These are phyloP conservation scores for Olivierus martensii DNA, from an alignment of 1,140 invertebrate species.

Conservation along the genomic window DNA sequence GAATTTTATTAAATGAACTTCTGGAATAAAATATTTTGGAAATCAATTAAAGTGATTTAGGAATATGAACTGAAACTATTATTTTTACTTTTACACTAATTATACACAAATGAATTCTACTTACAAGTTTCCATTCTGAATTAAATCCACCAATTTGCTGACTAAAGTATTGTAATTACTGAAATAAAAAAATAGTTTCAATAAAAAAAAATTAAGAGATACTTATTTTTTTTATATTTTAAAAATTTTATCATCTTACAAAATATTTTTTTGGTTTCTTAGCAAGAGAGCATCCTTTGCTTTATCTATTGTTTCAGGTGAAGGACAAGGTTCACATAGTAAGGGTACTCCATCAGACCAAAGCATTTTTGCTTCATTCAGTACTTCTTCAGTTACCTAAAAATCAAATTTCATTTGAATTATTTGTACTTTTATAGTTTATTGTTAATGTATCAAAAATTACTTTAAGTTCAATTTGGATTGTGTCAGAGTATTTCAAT, in stretches of 20 bases:
- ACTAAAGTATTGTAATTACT: slow-evolving; percentile 45
- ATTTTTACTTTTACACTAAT: neutral
- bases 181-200: slow-evolving; percentile 27
- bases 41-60: no score
- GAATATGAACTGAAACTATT: no score
- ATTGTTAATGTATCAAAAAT: no score
- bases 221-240: neutral
- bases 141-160: slow-evolving; percentile 43
- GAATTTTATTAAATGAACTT: no score
- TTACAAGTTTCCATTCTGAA: slow-evolving; percentile 52
- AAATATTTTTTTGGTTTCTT: no score
- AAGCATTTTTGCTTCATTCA: slow-evolving; percentile 34
- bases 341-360: slow-evolving; percentile 12
- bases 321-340: neutral
- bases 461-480: slow-evolving; percentile 33
- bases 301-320: neutral
- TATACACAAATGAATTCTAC: slow-evolving; percentile 23
- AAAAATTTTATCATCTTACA: no score
- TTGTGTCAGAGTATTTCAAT: slow-evolving; percentile 35
- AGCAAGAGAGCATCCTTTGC: no score
- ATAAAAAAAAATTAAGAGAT: no score
- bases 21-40: no score
- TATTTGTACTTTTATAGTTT: no score
- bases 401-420: slow-evolving; percentile 8
- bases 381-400: slow-evolving; percentile 37